Base-by-base conservation (phyloP, 2,797 vertebrate genomes). In the Tolypeutes matacus region DNA sequence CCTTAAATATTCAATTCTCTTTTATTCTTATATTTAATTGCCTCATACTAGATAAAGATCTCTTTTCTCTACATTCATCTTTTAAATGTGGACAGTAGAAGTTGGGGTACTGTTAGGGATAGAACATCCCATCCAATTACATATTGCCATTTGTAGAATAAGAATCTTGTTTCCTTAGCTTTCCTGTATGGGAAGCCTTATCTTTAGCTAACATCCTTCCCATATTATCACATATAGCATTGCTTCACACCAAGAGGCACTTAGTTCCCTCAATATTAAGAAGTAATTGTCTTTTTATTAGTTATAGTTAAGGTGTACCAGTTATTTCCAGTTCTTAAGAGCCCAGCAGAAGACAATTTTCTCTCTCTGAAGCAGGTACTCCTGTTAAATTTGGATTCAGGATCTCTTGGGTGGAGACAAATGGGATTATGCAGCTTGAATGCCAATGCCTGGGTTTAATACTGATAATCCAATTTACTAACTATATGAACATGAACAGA, bases 251-350 rank as follows among this genome's bases (percentile, higher is more conserved):
- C 25, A 62, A 90, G 23, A 83, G 8, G 10, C 34, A 53, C 31
- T 77, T 72, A 46, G 7, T 14, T 67, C 9, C 21, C 65, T 86
- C 34, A 72, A 4, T 80, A 27, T 31, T 65, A 27, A 76, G 31
- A 82, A 82, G 23, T 25, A 31, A 36, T 86, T 89, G 89, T 86
- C 9, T 60, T 46, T 53, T 87, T 77, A 5, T 65, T 87, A 42
- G 8, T 73, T 87, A n/a, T 56, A 64, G 13, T 81, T 17, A 87
- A 23, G 10, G 8, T 85, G 17, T 27, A 78, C 7, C 53, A 70
- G 31, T 69, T 64, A 70, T 88, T 88, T 96, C 39, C 10, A 69
- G 3, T 70, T 93, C 4, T 91, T 88, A 49, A 81, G 14, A 73
- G 29, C 46, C 5, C 15, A 77, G 27, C 1, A 17, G 49, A 85